Base-by-base conservation (phyloP, 1,140 invertebrate genomes). In the Anthonomus grandis region DNA sequence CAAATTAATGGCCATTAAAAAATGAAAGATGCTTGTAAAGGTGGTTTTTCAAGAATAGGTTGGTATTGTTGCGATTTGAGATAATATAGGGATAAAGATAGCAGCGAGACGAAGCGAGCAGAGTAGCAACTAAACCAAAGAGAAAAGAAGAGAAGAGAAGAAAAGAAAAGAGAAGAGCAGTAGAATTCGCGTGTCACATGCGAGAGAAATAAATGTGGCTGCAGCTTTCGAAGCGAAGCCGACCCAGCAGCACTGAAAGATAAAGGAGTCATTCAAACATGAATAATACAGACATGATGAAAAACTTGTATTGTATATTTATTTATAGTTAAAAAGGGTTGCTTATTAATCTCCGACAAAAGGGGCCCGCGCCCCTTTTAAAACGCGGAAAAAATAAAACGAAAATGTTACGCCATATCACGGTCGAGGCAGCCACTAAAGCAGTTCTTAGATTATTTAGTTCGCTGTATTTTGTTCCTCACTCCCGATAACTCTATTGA, bases 211-310 rank as follows among this genome's bases (percentile, higher is more conserved):
- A 60, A 42, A 36, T 39, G 15, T 62, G 60, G 58, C 60, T 57
- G 15, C 64, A 59, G 58, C 60, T 57, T 63, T 38, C 13, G 41
- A 39, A 53, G 25, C 15, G 34, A 44, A 57, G 25, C 49, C 27
- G 50, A 31, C 31, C 57, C n/a, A n/a, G n/a, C n/a, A n/a, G n/a
- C 50, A 47, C 23, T 34, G 45, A 63, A 34, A 66, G 62, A 66
- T 64, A 66, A 64, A 66, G 65, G 60, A 62, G 63, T 64, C 65
- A 66, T 63, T 63, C 59, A 64, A 59, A 60, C 59, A 66, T 66
- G 62, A 66, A 66, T 66, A 66, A 66, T 64, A 60, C 49, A 63
- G 60, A 46, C 65, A 63, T 66, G 62, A 66, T 66, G 65, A 66
- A 66, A 66, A 66, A 63, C 62, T 64, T 64, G 60, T 60, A 64